Percentiles rank a stretch among this genome's conserved stretches.
Evolutionary conservation across 2,888 invertebrate species (phyloP).

Genomic region (Theodoxus fluviatilis): DNA sequence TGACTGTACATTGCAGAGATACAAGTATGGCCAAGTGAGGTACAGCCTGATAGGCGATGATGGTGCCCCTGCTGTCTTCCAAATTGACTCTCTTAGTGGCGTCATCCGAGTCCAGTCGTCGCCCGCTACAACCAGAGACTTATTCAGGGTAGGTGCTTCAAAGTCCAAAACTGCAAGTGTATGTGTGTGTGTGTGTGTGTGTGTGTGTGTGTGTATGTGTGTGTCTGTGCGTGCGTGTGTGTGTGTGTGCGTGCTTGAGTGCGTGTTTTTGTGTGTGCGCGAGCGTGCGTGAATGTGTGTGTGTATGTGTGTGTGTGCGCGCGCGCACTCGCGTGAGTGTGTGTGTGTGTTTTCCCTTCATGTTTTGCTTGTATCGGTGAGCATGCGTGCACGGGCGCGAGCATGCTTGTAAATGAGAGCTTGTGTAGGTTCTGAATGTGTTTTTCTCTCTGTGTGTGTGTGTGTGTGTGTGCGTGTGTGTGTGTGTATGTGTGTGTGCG

Average conservation of each 20-base stretch:
- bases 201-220: slow-evolving; percentile 1
- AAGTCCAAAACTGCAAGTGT: slow-evolving; percentile 3
- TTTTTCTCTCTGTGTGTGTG: not conserved
- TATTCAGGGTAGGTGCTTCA: too few relatives aligned
- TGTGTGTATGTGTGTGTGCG: not conserved
- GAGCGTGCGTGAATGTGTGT: not conserved
- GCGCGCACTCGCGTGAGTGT: not conserved
- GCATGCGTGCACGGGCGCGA: not conserved
- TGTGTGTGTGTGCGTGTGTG: not conserved
- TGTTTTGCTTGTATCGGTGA: not conserved
- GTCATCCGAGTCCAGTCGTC: too few relatives aligned
- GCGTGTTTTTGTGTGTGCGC: not conserved
- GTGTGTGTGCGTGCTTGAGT: not conserved
- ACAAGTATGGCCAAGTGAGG: too few relatives aligned
- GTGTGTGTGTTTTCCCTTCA: not conserved
- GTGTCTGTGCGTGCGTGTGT: not conserved
- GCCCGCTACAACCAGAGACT: too few relatives aligned
- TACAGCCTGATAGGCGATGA: too few relatives aligned
- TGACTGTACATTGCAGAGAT: too few relatives aligned
- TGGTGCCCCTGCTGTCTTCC: too few relatives aligned
- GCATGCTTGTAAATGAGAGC: slow-evolving; percentile 1
- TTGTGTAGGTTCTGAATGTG: not conserved
- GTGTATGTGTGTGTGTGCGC: not conserved
- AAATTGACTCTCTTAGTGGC: too few relatives aligned
- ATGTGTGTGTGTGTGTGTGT: not conserved